phyloP scores from a whole-genome alignment of 2,888 invertebrate species.

The Notocelia uddmanniana region DNA sequence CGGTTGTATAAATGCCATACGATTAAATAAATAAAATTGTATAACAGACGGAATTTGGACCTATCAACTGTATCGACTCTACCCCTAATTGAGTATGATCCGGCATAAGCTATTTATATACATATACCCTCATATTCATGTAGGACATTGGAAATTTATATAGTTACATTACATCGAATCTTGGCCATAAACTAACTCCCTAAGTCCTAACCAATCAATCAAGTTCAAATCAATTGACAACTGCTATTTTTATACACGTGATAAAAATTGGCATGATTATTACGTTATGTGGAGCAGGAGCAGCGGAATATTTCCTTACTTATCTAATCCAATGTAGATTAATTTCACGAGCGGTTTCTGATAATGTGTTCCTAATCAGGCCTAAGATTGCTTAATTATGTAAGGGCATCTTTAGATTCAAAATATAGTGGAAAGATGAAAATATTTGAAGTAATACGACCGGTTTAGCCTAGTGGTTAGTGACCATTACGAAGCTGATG shows the following conservation, averaged over 20 bases:
- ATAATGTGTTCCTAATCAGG: constrained; percentile 22
- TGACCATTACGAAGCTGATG: no score
- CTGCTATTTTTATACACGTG: constrained; percentile 6
- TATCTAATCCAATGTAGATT: constrained; percentile 18
- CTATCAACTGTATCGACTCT: no score
- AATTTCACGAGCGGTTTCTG: constrained; percentile 4
- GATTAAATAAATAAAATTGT: no score
- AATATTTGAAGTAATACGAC: no score
- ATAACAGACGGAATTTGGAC: no score
- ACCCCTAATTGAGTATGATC: no score
- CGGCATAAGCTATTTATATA: no score
- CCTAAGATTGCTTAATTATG: constrained; percentile 1
- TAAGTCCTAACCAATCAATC: constrained; percentile 3
- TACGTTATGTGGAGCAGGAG: constrained; percentile 10
- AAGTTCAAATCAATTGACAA: not conserved
- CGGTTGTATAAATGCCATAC: no score
- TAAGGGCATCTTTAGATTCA: not conserved
- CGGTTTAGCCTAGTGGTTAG: no score
- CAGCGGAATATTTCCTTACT: constrained; percentile 29
- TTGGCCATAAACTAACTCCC: not conserved
- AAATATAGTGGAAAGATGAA: not conserved
- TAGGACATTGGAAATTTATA: no score
- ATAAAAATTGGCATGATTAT: constrained; percentile 24
- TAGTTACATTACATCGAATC: no score
- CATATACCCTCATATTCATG: no score